Percentiles rank a stretch among this genome's conserved stretches.
phyloP scores from a whole-genome alignment of 2,797 vertebrate genomes.

The Merluccius polli region DNA sequence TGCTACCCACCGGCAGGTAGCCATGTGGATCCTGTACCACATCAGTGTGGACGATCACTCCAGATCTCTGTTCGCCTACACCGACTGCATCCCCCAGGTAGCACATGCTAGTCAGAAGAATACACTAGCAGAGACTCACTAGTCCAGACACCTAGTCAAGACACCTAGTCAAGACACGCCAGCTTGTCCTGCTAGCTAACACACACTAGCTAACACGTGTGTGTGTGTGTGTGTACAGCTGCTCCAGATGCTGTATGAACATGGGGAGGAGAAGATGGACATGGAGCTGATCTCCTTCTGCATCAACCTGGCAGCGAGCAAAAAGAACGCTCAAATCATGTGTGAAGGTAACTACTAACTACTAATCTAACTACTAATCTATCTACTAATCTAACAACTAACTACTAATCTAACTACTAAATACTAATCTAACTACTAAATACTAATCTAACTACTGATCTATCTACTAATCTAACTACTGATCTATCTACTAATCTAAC shows the following conservation, averaged over 20 bases:
- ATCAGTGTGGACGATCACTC: slow-evolving; percentile 93
- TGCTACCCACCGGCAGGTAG: slow-evolving; percentile 85
- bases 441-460: too few species aligned
- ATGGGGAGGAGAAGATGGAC: slow-evolving; percentile 83
- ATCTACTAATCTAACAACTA: too few species aligned
- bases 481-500: too few species aligned
- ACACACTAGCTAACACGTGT: not conserved
- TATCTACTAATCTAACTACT: too few species aligned
- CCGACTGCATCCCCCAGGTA: slow-evolving; percentile 92
- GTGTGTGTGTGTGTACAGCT: slow-evolving; percentile 64
- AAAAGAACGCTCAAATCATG: slow-evolving; percentile 89
- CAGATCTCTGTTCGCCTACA: slow-evolving; percentile 93
- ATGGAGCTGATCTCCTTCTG: slow-evolving; percentile 91
- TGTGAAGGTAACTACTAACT: slow-evolving; percentile 81
- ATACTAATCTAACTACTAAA: too few species aligned
- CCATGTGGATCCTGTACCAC: slow-evolving; percentile 90
- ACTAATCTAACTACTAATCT: not conserved
- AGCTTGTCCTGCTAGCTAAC: too few species aligned
- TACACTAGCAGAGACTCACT: slow-evolving; percentile 12
- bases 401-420: too few species aligned
- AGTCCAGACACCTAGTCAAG: too few species aligned
- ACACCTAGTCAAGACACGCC: too few species aligned
- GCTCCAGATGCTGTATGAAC: slow-evolving; percentile 94
- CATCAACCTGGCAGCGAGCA: slow-evolving; percentile 95
- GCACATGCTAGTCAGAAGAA: too few species aligned